Base-by-base conservation (phyloP, 2,888 invertebrate species). In the Apamea anceps region DNA sequence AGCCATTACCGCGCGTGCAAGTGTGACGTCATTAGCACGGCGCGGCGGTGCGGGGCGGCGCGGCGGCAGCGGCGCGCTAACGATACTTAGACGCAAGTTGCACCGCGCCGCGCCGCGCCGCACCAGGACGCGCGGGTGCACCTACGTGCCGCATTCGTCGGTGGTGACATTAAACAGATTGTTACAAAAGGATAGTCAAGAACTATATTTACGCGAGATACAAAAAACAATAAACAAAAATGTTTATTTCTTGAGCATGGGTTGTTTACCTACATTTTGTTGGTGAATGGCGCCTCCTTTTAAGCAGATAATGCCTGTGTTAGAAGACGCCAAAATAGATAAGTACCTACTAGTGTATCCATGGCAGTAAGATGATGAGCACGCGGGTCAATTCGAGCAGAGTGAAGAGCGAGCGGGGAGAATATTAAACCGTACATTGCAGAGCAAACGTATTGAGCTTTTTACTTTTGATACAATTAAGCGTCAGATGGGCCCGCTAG, bases 21-120 rank as follows among this genome's bases (percentile, higher is more conserved):
- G 79, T 78, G 80, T 71, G 70, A 80, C 67, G 79, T 68, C 72
- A 78, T 72, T 80, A 79, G 72, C 54, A 57, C 57, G 51, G 62
- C 62, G 28, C 32, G 42, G 28, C 28, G 15, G 54, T 54, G 54
- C 32, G 28, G 32, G 3, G n/a, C 75, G 18, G 28, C 13, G 60
- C 60, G 37, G 54, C 21, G 21, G 21, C 21, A 7, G 10, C 57
- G 57, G 57, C 57, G n/a, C 57, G 12, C 62, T 80, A 77, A 80
- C 72, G 77, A 77, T 66, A 77, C 28, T 77, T 77, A 48, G 80
- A 54, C 62, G 72, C 48, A 51, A 78, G 67, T 67, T 68, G 54
- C 15, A 12, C 48, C 32, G 62, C 65, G 37, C 51, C 32, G 68
- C 60, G n/a, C 51, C 32, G 68, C 60, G n/a, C 4, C 37, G 54